Evolutionary conservation across 2,113 vertebrate genomes (phyloP), one percentile per base, ranked within the genome.

Genomic region (Misgurnus anguillicaudatus): DNA sequence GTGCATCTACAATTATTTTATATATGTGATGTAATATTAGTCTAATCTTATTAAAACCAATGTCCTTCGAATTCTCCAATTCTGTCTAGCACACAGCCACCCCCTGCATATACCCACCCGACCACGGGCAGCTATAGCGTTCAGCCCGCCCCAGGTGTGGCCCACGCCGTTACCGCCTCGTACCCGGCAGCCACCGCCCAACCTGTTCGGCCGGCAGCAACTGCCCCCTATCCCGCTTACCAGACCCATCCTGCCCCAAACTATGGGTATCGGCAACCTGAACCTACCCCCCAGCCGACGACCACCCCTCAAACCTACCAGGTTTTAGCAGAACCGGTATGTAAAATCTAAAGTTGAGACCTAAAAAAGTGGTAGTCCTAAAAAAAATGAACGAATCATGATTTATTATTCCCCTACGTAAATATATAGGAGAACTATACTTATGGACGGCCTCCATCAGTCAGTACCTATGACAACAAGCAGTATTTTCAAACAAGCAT

Each of bases 311-410:
- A 93, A 83, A 90, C 87, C 77, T 92, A 91, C 89, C 93, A 93
- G 91, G 92, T 95, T 78, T 91, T 88, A 81, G 83, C 89, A 0
- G 89, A 91, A 77, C 87, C 85, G 89, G 91, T 93, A 79, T 88
- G 90, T 91, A 10, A 24, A 21, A 31, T 38, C 55, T 69, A 48
- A 2, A 65, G 14, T 84, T 1, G 2, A 10, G 5, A 14, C 21
- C 24, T 31, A 1, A 31, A 3, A 2, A 31, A 31, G 2, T 31
- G 3, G 24, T 31, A 31, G 24, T 31, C 24, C 24, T 1, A 24
- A 24, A 24, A 1, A 2, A 31, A 31, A 2, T 31, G 0, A 31
- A 31, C 24, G 24, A 31, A 31, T 31, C 24, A 16, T 53, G 48
- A 16, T 16, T 17, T 14, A 0, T 53, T 53, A 6, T 53, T 47